Conservation (phyloP, 64 coral and sea anemone genomes). For the Stichodactyla mertensii region DNA sequence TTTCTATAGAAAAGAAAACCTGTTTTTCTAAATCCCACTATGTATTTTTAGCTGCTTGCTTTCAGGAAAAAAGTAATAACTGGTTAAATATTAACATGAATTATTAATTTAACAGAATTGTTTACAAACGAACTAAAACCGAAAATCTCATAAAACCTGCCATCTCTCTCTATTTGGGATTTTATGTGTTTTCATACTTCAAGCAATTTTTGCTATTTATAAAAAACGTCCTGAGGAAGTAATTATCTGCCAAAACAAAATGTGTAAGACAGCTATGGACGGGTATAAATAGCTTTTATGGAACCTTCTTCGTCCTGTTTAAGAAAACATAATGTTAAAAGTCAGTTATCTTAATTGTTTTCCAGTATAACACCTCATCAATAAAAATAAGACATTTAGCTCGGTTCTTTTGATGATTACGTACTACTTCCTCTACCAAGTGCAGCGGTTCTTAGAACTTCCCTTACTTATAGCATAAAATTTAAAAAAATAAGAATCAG, state of each 20-base stretch:
- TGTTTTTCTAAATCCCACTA: not conserved
- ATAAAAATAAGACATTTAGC: not conserved
- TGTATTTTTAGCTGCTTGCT: not conserved
- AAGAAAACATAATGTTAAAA: not conserved
- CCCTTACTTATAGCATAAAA: not conserved
- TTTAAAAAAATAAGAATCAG: not conserved
- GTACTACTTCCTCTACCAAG: not conserved
- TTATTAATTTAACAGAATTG: not conserved
- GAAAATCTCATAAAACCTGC: not conserved
- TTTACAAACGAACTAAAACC: not conserved
- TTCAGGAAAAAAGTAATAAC: not conserved
- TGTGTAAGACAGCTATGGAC: not conserved
- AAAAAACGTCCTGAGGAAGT: not conserved
- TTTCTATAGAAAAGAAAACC: too few species aligned
- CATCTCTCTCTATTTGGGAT: not conserved
- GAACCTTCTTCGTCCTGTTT: not conserved
- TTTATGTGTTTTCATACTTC: not conserved
- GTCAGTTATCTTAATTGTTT: not conserved
- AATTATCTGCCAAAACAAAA: not conserved
- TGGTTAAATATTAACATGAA: not conserved
- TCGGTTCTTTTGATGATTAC: not conserved
- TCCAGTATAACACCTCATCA: not conserved
- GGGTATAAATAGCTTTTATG: not conserved
- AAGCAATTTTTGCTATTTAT: not conserved
- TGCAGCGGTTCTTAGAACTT: not conserved